Percentiles rank a stretch among this genome's conserved stretches.
phyloP scores from a whole-genome alignment of 2,888 invertebrate genomes.

The Macroteleia sp. region DNA sequence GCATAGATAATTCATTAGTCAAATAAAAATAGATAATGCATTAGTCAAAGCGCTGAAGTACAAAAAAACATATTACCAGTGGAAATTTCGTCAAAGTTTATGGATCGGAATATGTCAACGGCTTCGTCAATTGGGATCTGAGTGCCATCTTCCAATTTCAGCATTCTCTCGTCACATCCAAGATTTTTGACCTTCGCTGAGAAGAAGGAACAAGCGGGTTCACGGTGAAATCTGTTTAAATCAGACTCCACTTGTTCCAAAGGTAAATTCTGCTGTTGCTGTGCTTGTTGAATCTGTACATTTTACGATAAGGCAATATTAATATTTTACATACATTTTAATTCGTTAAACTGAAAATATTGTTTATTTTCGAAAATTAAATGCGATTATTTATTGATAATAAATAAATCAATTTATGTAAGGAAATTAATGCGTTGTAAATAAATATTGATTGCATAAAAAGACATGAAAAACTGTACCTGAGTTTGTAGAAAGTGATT shows the following conservation, averaged over 20 bases:
- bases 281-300: slow-evolving; percentile 51
- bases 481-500: slow-evolving; percentile 62
- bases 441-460: too few species aligned
- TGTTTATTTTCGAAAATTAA: too few species aligned
- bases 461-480: slow-evolving; percentile 71
- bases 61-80: slow-evolving; percentile 78
- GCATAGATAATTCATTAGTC: too few species aligned
- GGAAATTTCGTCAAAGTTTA: slow-evolving; percentile 85
- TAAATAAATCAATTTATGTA: too few species aligned
- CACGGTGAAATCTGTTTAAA: slow-evolving; percentile 75
- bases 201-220: slow-evolving; percentile 77
- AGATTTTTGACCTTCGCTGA: slow-evolving; percentile 74
- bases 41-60: too few species aligned
- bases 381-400: too few species aligned
- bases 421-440: too few species aligned
- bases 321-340: too few species aligned
- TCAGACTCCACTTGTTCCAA: slow-evolving; percentile 75
- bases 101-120: slow-evolving; percentile 84
- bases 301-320: too few species aligned
- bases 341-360: background rate
- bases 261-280: slow-evolving; percentile 71
- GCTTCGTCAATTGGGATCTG: slow-evolving; percentile 81
- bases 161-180: slow-evolving; percentile 72
- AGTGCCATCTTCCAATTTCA: slow-evolving; percentile 80
- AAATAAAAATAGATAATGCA: too few species aligned